These are phyloP conservation scores for Anguilla anguilla DNA, from an alignment of 2,797 vertebrate genomes.

Conservation along the genomic window DNA sequence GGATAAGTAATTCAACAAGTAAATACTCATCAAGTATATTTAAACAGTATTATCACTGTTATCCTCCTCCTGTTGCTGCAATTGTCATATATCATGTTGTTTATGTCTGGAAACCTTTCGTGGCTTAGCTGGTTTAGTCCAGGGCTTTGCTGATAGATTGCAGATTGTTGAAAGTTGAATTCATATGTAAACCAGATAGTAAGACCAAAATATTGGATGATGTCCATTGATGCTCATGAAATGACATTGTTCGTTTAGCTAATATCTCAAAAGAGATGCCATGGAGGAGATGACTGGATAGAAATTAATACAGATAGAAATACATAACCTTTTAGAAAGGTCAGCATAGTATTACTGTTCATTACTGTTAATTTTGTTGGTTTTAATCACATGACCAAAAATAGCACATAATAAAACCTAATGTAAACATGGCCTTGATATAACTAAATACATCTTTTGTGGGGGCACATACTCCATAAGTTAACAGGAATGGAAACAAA, in stretches of 20 bases:
- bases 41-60: not conserved
- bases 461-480: not conserved
- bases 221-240: not conserved
- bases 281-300: not conserved
- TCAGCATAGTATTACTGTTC: not conserved
- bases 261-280: not conserved
- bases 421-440: not conserved
- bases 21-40: not conserved
- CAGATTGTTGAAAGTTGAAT: not conserved
- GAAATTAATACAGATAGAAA: not conserved
- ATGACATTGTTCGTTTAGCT: not conserved
- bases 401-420: not conserved
- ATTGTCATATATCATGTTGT: not conserved
- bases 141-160: not conserved
- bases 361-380: constrained; percentile 14
- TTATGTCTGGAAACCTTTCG: not conserved
- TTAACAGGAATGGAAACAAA: not conserved
- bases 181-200: not conserved
- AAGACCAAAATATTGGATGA: not conserved
- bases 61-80: not conserved
- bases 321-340: not conserved
- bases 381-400: not conserved
- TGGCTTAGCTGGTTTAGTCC: not conserved
- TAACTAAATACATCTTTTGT: not conserved
- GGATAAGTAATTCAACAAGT: not conserved